Evolutionary conservation across 2,797 vertebrate species (phyloP).

Genomic region (Cyclura pinguis): DNA sequence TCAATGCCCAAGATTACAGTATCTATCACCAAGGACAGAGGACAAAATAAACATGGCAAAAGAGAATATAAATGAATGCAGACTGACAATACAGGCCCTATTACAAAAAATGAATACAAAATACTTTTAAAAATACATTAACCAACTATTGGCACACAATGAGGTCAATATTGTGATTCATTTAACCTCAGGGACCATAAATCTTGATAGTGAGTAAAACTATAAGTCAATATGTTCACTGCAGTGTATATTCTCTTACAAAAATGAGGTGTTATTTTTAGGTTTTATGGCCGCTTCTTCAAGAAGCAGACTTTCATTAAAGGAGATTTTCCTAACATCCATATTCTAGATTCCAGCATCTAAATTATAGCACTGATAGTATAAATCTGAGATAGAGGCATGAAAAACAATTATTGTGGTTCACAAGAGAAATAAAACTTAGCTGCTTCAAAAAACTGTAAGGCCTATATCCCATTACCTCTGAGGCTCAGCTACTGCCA

Average conservation of each 20-base stretch:
- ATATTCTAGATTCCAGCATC: constrained; percentile 2
- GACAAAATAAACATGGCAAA: constrained; percentile 72
- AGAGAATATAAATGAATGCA: constrained; percentile 77
- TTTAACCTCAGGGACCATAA: constrained; percentile 83
- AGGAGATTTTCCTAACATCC: constrained; percentile 34
- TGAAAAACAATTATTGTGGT: background rate
- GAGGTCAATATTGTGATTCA: constrained; percentile 85
- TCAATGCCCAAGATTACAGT: constrained; percentile 64
- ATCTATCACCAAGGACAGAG: constrained; percentile 72
- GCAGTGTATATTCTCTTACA: constrained; percentile 81
- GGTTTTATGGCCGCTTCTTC: constrained; percentile 71
- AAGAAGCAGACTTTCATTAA: constrained; percentile 64
- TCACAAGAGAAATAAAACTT: background rate
- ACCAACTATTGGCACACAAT: constrained; percentile 80
- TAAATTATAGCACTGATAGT: constrained; percentile 17
- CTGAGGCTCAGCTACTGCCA: background rate
- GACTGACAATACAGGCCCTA: constrained; percentile 75
- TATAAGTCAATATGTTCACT: constrained; percentile 81
- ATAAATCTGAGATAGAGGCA: background rate
- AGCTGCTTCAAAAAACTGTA: background rate
- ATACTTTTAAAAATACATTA: constrained; percentile 82
- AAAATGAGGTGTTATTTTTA: constrained; percentile 68
- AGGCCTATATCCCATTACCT: background rate
- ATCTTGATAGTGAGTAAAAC: constrained; percentile 85
- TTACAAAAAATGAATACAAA: constrained; percentile 84